Percentiles rank a stretch among this genome's conserved stretches.
phyloP scores from a whole-genome alignment of 2,888 invertebrate species.

The Palloptera scutellata region DNA sequence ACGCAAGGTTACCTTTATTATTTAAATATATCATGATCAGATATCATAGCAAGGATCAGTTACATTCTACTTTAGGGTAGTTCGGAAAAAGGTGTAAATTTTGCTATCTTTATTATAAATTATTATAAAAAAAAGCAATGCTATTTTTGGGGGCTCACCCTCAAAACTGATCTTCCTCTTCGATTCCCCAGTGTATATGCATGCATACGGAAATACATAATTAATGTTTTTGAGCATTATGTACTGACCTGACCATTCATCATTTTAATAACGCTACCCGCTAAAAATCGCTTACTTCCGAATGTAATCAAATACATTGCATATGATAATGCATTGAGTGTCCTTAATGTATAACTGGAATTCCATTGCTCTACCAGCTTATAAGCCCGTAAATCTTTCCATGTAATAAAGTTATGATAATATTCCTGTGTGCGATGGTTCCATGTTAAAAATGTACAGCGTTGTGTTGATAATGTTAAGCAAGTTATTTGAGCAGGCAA shows the following conservation, averaged over 20 bases:
- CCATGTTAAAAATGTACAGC: constrained; percentile 86
- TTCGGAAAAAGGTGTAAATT: too few relatives aligned
- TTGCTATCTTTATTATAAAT: too few relatives aligned
- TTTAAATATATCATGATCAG: neutral
- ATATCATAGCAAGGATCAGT: too few relatives aligned
- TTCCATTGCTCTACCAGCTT: constrained; percentile 80
- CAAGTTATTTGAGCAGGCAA: constrained; percentile 74
- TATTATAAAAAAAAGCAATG: too few relatives aligned
- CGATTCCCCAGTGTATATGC: too few relatives aligned
- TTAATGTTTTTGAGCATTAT: neutral
- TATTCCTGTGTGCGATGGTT: constrained; percentile 76
- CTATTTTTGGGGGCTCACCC: too few relatives aligned
- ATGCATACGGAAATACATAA: too few relatives aligned
- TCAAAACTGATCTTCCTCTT: too few relatives aligned
- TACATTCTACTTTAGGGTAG: too few relatives aligned
- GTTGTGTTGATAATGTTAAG: constrained; percentile 83
- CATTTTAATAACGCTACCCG: constrained; percentile 84
- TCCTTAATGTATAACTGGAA: constrained; percentile 74
- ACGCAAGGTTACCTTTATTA: constrained; percentile 75
- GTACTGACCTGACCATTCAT: constrained; percentile 80
- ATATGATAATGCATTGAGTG: constrained; percentile 64
- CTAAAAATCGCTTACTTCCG: constrained; percentile 79
- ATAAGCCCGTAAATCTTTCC: constrained; percentile 87
- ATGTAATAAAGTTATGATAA: constrained; percentile 87
- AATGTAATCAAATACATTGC: constrained; percentile 76